phyloP scores from a whole-genome alignment of 2,797 vertebrate species.

The Vultur gryphus region DNA sequence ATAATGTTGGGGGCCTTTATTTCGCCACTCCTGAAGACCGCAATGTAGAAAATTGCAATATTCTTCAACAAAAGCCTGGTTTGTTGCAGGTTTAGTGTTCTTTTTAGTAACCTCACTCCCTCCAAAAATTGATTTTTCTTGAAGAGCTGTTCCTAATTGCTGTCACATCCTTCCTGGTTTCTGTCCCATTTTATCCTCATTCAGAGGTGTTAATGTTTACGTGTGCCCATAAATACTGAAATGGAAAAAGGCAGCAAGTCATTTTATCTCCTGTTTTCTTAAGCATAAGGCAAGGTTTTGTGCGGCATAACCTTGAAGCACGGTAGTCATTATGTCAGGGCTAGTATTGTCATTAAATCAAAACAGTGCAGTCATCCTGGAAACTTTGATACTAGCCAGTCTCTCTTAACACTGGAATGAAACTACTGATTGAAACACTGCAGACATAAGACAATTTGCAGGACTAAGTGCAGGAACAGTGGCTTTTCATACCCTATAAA shows the following conservation, averaged over 20 bases:
- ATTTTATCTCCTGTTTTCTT: conserved; percentile 16
- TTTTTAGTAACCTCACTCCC: background rate
- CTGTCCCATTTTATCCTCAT: background rate
- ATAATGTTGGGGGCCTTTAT: background rate
- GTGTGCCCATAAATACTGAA: background rate
- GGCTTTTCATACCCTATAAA: background rate
- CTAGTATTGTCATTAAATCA: conserved; percentile 11
- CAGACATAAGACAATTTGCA: background rate
- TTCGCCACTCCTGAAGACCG: background rate
- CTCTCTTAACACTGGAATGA: background rate
- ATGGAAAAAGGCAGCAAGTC: background rate
- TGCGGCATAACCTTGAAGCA: background rate
- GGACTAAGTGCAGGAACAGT: background rate
- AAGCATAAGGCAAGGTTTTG: background rate
- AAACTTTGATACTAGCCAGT: conserved; percentile 12
- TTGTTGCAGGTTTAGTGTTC: background rate
- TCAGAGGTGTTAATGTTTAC: background rate
- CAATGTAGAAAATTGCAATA: background rate
- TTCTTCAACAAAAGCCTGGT: background rate
- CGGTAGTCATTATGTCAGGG: background rate
- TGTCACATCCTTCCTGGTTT: background rate
- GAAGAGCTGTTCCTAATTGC: background rate
- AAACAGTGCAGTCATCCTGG: background rate
- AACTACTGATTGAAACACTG: background rate
- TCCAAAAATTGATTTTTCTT: background rate